Percentiles rank a stretch among this genome's conserved stretches.
phyloP scores from a whole-genome alignment of 2,113 vertebrate species.

The Phylloscopus trochiloides region DNA sequence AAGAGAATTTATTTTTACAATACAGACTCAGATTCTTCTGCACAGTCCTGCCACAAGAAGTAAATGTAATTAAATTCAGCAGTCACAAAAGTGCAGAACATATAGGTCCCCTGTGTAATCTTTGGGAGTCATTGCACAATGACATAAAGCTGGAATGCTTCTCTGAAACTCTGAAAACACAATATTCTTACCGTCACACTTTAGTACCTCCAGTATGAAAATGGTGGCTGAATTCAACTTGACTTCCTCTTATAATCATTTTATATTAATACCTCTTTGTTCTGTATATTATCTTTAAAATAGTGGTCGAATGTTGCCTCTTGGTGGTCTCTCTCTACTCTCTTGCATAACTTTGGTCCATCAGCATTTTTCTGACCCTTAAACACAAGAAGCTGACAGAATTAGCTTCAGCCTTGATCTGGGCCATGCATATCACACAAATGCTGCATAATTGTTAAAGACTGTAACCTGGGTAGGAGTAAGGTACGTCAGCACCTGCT shows the following conservation, averaged over 20 bases:
- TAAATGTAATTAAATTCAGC: constrained; percentile 29
- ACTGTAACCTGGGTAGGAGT: background rate
- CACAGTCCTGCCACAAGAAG: background rate
- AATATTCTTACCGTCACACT: constrained; percentile 5
- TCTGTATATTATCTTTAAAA: background rate
- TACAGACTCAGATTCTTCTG: background rate
- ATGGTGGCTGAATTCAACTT: constrained; percentile 50
- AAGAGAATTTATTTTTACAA: constrained; percentile 19
- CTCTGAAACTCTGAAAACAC: background rate
- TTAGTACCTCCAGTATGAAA: background rate
- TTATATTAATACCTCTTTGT: background rate
- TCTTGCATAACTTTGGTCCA: background rate
- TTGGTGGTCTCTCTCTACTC: background rate
- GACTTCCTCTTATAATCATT: background rate
- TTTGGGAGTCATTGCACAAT: background rate
- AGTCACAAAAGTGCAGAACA: constrained; percentile 35
- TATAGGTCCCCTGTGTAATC: background rate
- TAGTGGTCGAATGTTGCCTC: background rate
- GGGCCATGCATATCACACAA: background rate
- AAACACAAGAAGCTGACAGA: background rate
- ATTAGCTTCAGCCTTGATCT: background rate
- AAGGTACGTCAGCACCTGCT: background rate
- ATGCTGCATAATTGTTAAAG: background rate
- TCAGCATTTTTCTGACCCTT: background rate
- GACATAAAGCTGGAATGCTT: background rate